Conservation (phyloP, 2,888 invertebrate genomes). For the Punctoribates punctum region DNA sequence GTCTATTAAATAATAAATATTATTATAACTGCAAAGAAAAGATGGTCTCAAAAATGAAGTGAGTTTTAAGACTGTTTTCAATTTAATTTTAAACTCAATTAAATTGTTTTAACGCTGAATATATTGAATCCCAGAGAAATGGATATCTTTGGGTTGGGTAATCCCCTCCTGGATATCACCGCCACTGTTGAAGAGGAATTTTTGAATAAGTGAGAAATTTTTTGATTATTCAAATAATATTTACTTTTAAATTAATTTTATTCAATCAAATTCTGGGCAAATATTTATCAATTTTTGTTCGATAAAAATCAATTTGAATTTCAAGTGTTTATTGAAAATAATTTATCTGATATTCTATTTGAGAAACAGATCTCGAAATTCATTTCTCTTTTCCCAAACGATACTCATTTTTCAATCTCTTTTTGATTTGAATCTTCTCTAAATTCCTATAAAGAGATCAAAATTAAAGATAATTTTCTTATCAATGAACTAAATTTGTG, state of each 20-base stretch:
- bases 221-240: not conserved
- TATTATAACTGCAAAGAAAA: not conserved
- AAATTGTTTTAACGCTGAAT: not conserved
- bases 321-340: too few relatives aligned
- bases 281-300: too few relatives aligned
- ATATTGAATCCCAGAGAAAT: slow-evolving; percentile 17
- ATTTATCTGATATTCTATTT: too few relatives aligned
- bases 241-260: not conserved
- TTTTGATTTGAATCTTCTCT: not conserved
- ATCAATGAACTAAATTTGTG: not conserved
- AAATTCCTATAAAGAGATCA: too few relatives aligned
- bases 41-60: slow-evolving; percentile 28
- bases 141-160: slow-evolving; percentile 79
- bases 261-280: too few relatives aligned
- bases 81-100: not conserved
- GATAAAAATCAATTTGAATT: too few relatives aligned
- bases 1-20: not conserved
- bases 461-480: too few relatives aligned
- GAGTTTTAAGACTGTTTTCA: not conserved
- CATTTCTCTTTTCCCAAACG: too few relatives aligned
- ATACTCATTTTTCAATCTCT: not conserved
- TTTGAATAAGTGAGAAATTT: slow-evolving; percentile 67
- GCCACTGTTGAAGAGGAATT: slow-evolving; percentile 72
- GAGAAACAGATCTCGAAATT: too few relatives aligned
- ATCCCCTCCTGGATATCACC: slow-evolving; percentile 92